phyloP scores from a whole-genome alignment of 1,140 invertebrate species.

The Arctopsyche grandis region DNA sequence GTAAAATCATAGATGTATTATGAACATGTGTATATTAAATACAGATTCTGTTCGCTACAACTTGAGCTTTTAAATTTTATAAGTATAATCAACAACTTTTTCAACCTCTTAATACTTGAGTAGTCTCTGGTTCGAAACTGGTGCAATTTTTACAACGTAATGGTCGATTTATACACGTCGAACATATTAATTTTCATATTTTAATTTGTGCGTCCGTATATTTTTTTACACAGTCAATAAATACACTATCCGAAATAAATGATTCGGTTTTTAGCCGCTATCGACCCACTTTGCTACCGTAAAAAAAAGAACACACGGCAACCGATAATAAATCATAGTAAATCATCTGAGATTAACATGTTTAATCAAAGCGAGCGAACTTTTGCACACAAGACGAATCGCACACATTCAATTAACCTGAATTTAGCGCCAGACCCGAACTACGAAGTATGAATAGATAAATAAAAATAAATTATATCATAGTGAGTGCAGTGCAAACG shows the following conservation, averaged over 20 bases:
- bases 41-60: too few relatives aligned
- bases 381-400: not conserved
- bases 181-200: not conserved
- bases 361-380: slow-evolving; percentile 12
- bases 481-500: not conserved
- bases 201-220: not conserved
- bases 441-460: too few relatives aligned
- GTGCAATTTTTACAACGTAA: too few relatives aligned
- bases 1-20: too few relatives aligned
- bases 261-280: not conserved
- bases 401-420: slow-evolving; percentile 33
- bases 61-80: too few relatives aligned
- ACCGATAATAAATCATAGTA: slow-evolving; percentile 24
- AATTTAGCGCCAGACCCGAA: not conserved
- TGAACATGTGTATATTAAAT: too few relatives aligned
- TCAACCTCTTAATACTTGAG: too few relatives aligned
- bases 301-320: not conserved
- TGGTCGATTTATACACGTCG: too few relatives aligned
- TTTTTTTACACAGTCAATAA: not conserved
- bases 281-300: slow-evolving; percentile 16
- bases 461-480: too few relatives aligned
- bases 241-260: slow-evolving; percentile 2
- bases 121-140: too few relatives aligned
- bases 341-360: slow-evolving; percentile 28
- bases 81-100: too few relatives aligned